Evolutionary conservation across 2,797 vertebrate species (phyloP).

Genomic region (Otus scops): DNA sequence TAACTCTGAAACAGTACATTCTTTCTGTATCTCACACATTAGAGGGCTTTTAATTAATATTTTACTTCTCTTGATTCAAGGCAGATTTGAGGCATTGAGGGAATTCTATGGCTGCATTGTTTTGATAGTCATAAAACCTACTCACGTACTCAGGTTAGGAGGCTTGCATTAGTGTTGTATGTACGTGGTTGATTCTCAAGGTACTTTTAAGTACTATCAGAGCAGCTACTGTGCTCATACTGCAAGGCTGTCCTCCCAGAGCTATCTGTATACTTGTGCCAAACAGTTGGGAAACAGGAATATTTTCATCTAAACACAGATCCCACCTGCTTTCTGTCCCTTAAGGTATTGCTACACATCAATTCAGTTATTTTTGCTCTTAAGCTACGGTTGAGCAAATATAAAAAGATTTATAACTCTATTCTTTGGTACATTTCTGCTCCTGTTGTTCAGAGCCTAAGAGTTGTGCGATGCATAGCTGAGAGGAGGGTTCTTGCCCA

Average conservation of each 20-base stretch:
- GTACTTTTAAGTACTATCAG: background rate
- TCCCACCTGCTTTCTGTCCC: background rate
- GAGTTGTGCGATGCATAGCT: background rate
- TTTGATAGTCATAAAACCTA: background rate
- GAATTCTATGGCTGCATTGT: background rate
- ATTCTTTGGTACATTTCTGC: background rate
- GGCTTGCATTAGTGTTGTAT: background rate
- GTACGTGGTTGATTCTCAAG: background rate
- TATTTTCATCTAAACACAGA: background rate
- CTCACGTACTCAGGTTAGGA: background rate
- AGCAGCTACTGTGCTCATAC: background rate
- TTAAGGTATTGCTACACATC: background rate
- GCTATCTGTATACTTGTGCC: background rate
- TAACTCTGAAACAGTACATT: background rate
- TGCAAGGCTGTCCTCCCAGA: background rate
- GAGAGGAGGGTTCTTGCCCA: background rate
- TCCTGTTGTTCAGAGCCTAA: background rate
- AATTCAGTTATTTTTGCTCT: background rate
- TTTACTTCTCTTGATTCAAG: background rate
- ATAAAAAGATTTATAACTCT: background rate
- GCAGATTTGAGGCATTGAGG: background rate
- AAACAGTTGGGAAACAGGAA: background rate
- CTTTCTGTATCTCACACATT: background rate
- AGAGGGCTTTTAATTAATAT: background rate
- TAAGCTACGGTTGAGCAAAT: background rate